These are phyloP conservation scores for Drosophila nigritarsus DNA, from an alignment of 2,888 invertebrate species.

Conservation along the genomic window DNA sequence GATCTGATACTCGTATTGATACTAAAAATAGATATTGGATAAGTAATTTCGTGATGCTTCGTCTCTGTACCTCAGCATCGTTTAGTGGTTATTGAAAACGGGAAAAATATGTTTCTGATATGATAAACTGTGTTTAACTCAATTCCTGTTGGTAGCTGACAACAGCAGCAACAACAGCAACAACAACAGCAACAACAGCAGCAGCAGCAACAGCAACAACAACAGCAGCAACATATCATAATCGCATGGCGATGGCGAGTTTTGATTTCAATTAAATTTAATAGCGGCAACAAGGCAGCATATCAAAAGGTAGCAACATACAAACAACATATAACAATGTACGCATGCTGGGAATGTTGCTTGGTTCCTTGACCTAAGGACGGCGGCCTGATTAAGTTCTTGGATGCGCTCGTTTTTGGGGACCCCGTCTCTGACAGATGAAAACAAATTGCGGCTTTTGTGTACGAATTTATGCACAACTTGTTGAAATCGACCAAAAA, in stretches of 20 bases:
- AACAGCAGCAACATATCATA: slow-evolving; percentile 29
- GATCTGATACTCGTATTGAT: too few species aligned
- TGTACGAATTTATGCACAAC: slow-evolving; percentile 80
- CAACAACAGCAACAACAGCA: neutral
- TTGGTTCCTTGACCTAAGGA: slow-evolving; percentile 72
- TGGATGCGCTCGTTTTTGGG: slow-evolving; percentile 35
- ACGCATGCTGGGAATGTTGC: slow-evolving; percentile 12
- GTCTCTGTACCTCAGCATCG: neutral
- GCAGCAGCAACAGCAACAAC: neutral
- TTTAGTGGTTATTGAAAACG: neutral
- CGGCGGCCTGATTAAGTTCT: slow-evolving; percentile 75
- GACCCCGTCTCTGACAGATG: slow-evolving; percentile 62
- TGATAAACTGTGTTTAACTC: neutral
- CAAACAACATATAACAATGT: slow-evolving; percentile 8
- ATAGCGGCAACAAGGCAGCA: slow-evolving; percentile 66
- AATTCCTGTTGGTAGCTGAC: slow-evolving; percentile 6
- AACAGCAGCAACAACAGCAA: neutral
- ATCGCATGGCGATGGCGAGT: slow-evolving; percentile 43
- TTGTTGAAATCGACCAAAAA: slow-evolving; percentile 78
- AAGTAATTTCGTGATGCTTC: neutral
- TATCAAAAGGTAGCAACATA: slow-evolving; percentile 45
- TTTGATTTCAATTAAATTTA: slow-evolving; percentile 81
- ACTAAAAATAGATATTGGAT: neutral
- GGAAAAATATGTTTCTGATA: neutral
- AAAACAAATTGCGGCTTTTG: slow-evolving; percentile 81